Evolutionary conservation across 2,797 vertebrate species (phyloP).

Genomic region (Buceros bicornis): DNA sequence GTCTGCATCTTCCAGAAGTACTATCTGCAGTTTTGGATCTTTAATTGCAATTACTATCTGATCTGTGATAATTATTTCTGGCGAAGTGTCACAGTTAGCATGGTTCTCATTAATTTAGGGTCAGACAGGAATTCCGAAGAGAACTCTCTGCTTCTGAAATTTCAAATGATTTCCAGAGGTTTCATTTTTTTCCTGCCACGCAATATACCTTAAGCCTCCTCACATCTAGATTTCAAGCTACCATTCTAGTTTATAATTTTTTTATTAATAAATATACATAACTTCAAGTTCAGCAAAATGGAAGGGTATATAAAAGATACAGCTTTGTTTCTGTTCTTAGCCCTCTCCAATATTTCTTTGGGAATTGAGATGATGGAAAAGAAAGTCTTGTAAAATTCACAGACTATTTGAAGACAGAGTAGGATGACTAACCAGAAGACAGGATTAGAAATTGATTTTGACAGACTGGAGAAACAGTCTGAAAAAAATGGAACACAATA

Average conservation of each 20-base stretch:
- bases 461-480: not conserved
- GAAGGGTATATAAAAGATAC: not conserved
- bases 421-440: not conserved
- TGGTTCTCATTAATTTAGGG: not conserved
- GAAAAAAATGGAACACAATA: not conserved
- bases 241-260: not conserved
- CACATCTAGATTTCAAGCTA: not conserved
- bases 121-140: not conserved
- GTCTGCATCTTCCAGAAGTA: not conserved
- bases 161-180: not conserved
- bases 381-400: not conserved
- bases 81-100: not conserved
- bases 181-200: not conserved
- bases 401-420: not conserved
- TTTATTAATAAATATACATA: not conserved
- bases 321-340: not conserved
- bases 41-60: constrained; percentile 2
- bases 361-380: not conserved
- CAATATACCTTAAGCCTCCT: not conserved
- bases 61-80: not conserved
- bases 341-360: not conserved
- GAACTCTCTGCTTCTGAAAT: not conserved
- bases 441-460: not conserved
- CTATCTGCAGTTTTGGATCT: not conserved
- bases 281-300: not conserved